A percentile compares a stretch with the other conserved stretches of the same genome.
Conservation (phyloP, 2,113 vertebrate genomes). For the Callipepla squamata region DNA sequence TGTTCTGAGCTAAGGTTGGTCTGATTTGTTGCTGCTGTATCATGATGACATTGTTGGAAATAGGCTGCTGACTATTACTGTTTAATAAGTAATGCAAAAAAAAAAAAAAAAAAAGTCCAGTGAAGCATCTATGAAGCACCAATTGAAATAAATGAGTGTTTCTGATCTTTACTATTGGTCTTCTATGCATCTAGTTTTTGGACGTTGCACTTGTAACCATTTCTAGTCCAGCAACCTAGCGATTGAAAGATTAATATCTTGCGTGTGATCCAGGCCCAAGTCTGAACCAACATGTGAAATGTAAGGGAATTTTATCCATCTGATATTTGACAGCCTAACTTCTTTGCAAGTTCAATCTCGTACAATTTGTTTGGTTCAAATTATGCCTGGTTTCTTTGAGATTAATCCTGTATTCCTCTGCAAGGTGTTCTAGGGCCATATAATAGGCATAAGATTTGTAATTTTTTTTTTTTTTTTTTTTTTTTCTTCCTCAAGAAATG, state of each 20-base stretch:
- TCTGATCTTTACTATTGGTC: not conserved
- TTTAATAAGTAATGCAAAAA: not conserved
- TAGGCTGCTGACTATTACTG: not conserved
- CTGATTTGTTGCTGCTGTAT: not conserved
- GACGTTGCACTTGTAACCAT: not conserved
- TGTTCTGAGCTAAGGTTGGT: not conserved
- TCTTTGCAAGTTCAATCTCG: not conserved
- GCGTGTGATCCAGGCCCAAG: not conserved
- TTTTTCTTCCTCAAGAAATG: not conserved
- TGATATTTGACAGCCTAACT: not conserved
- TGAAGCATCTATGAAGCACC: not conserved
- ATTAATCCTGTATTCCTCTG: not conserved
- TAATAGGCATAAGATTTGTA: not conserved
- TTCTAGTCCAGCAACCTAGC: not conserved
- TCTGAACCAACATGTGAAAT: not conserved
- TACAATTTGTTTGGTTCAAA: not conserved
- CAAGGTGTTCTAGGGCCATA: not conserved
- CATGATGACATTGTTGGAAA: not conserved
- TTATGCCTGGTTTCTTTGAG: not conserved
- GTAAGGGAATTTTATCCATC: not conserved
- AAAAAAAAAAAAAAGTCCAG: too few relatives aligned
- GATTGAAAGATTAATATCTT: accelerated
- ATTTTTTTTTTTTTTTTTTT: not conserved
- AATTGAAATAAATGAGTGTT: not conserved
- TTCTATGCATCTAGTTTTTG: not conserved